phyloP scores from a whole-genome alignment of 1,140 invertebrate species.

The Hydropsyche tenuis region DNA sequence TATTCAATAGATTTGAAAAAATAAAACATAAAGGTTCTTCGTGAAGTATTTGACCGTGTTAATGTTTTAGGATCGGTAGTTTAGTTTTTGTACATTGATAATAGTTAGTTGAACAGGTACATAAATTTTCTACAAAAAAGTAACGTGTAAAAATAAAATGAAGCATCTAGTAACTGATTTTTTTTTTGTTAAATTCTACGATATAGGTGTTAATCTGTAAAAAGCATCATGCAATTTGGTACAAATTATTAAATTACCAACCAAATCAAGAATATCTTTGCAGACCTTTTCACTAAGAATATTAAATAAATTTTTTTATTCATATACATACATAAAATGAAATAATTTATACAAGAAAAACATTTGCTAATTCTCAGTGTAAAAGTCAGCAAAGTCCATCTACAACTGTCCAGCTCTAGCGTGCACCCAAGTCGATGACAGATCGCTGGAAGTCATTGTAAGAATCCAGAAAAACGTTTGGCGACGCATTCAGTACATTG shows the following conservation, averaged over 20 bases:
- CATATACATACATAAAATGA: no score
- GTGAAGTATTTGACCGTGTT: no score
- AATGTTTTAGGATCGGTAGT: no score
- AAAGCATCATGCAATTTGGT: no score
- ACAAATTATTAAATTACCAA: neutral
- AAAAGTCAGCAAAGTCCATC: neutral
- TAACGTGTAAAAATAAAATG: no score
- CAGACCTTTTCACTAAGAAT: conserved; percentile 11
- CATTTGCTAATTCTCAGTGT: neutral
- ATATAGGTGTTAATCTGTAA: no score
- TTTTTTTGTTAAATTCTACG: no score
- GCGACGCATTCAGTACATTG: conserved; percentile 48
- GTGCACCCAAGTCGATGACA: neutral
- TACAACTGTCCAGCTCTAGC: neutral
- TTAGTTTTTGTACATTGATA: no score
- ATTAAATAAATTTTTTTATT: no score
- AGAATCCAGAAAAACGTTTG: conserved; percentile 33
- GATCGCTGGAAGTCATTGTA: conserved; percentile 4
- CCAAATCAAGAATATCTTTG: neutral
- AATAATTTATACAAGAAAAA: neutral
- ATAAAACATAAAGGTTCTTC: neutral
- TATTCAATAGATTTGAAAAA: conserved; percentile 10
- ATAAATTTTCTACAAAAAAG: no score
- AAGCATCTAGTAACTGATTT: no score
- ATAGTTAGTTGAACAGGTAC: no score